Conservation (phyloP, 2,797 vertebrate species). For the Pangasius djambal region DNA sequence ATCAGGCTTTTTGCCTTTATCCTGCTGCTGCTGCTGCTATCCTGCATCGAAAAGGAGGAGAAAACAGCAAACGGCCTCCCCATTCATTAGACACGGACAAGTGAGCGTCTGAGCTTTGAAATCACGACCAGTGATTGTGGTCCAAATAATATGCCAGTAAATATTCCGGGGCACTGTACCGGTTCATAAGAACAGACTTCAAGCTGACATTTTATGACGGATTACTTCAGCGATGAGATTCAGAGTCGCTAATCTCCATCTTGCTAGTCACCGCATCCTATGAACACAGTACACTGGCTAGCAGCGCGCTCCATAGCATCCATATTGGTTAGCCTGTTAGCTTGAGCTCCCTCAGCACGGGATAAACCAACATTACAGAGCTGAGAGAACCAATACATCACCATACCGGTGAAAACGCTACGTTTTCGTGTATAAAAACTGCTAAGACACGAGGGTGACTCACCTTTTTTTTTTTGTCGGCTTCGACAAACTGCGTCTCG, state of each 20-base stretch:
- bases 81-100: constrained; percentile 26
- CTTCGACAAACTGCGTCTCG: constrained; percentile 57
- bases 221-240: constrained; percentile 3
- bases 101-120: background rate
- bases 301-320: constrained; percentile 66
- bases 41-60: background rate
- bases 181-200: background rate
- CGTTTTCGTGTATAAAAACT: background rate
- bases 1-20: background rate
- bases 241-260: constrained; percentile 65
- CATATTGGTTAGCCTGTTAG: constrained; percentile 72
- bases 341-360: constrained; percentile 43
- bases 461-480: constrained; percentile 70
- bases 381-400: constrained; percentile 59
- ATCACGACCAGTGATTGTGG: constrained; percentile 35
- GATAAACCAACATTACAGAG: constrained; percentile 57
- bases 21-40: no score
- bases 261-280: constrained; percentile 62
- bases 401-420: constrained; percentile 50
- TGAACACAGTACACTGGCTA: constrained; percentile 42
- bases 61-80: background rate
- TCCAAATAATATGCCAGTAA: background rate
- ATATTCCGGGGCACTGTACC: background rate
- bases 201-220: background rate
- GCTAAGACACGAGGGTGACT: constrained; percentile 34